Evolutionary conservation across 1,140 invertebrate species (phyloP), one percentile per base, ranked within the genome.

Genomic region (Mya arenaria): DNA sequence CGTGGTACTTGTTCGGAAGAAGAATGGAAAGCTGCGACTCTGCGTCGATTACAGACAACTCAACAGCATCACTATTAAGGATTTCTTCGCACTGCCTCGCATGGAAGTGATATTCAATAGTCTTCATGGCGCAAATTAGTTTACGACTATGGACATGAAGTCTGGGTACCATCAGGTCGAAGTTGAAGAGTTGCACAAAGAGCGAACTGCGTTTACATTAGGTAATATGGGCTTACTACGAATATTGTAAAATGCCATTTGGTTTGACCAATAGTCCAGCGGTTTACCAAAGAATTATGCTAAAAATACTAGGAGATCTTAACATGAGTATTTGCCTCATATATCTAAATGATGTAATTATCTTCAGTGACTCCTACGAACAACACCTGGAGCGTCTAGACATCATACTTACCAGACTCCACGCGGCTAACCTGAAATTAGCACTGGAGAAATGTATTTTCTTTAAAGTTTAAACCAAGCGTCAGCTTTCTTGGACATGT

Each of bases 301-400:
- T 30, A 32, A 32, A 66, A 36, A 5, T 5, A 13, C 34, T 66
- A 36, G 25, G 34, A 36, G 63, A 36, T 17, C 32, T 66, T 10
- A 66, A 66, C 23, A 66, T 66, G 63, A 28, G 32, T 19, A 66
- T 66, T 15, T 66, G 63, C 23, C 4, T 66, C 23, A 23, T 66
- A 13, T 66, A 32, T 32, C 63, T 66, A 5, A 10, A 66, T 36
- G 63, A 66, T 66, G 8, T 66, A 15, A 66, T 66, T 36, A 66
- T 66, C 34, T 66, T 66, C 13, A 66, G 63, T 23, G 32, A 66
- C 63, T 32, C 63, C 10, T 36, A 32, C 23, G 63, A 66, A 66
- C 63, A 66, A 34, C 63, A 66, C 34, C 34, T 66, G 23, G 63
- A 66, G 23, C 23, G 63, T 5, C 63, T 66, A 32, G 34, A 66